Evolutionary conservation across 2,888 invertebrate species (phyloP), one percentile per base, ranked within the genome.

Genomic region (Nasonovia ribisnigri): DNA sequence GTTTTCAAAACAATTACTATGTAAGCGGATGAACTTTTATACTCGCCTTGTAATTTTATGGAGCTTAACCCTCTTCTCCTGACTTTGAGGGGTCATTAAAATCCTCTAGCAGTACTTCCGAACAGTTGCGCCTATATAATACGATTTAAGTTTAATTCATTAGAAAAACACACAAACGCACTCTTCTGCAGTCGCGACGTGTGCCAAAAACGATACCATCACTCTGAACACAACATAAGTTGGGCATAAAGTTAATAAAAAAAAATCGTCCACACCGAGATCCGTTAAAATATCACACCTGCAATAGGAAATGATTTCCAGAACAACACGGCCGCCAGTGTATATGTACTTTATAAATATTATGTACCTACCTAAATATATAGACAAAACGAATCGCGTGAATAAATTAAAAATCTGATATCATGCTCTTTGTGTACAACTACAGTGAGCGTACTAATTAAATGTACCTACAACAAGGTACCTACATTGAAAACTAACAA

Each of bases 251-350:
- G 11, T 46, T 46, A 11, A 11, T 46, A 20, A 90, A 67, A 90
- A 67, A 90, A 77, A 77, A 29, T 24, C 42, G 29, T 84, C n/a
- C n/a, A 20, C 0, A 43, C 43, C 54, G 20, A 8, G 43, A 54
- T 91, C n/a, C 91, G 54, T 84, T 84, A 91, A 91, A 91, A 91
- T 84, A 84, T 91, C 54, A 42, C 36, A 88, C 5, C 42, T n/a
- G n/a, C n/a, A 67, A 20, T 84, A 29, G 51, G 91, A 5, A 54
- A 91, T 29, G 3, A 54, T 91, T 84, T 84, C 42, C 3, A 29
- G 16, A 13, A 29, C 13, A 10, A 54, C 84, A 54, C 77, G 42
- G 11, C 42, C 36, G 5, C 51, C 29, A 42, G 20, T 77, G n/a
- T 24, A 67, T 24, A 24, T 0, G 1, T 54, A 26, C 8, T 57